Evolutionary conservation across 1,140 invertebrate species (phyloP).

Genomic region (Yoshiicerus persimilis): DNA sequence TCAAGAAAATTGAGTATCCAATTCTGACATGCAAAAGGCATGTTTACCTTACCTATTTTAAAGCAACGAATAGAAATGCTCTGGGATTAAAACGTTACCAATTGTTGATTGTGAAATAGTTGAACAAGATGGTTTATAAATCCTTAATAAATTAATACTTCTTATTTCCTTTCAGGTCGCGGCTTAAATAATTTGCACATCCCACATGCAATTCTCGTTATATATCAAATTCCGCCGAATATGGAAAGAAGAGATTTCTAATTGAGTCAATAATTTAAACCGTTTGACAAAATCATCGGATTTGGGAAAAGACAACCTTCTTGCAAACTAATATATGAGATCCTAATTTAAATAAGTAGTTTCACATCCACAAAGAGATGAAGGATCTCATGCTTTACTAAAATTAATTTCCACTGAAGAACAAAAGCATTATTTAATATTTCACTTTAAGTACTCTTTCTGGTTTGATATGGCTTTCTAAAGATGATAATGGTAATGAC

Average conservation of each 20-base stretch:
- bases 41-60: no score
- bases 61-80: no score
- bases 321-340: not conserved
- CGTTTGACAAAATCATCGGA: not conserved
- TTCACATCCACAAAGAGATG: not conserved
- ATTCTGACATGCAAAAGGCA: no score
- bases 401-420: not conserved
- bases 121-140: no score
- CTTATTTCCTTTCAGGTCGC: not conserved
- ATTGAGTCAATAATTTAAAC: not conserved
- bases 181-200: not conserved
- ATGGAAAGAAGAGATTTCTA: not conserved
- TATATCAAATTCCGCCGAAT: not conserved
- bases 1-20: no score
- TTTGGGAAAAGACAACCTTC: not conserved
- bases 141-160: no score
- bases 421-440: not conserved
- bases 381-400: not conserved
- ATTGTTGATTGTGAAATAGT: no score
- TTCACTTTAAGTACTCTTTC: not conserved
- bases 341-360: not conserved
- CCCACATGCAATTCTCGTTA: not conserved
- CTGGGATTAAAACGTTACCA: no score
- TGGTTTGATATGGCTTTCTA: not conserved
- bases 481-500: not conserved